phyloP scores from a whole-genome alignment of 2,888 invertebrate species.

The Miltochrista miniata region DNA sequence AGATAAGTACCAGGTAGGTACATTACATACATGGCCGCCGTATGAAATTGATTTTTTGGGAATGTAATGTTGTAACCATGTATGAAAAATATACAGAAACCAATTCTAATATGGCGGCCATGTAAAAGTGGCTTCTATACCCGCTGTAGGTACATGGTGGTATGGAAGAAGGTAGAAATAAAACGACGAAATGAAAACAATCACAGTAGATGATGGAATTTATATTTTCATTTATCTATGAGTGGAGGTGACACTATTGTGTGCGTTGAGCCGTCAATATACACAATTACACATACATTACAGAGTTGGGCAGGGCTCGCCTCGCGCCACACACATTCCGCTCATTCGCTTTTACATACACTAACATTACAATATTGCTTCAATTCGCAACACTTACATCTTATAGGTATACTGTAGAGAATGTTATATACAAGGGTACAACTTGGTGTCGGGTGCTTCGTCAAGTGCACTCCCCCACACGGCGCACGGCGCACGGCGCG shows the following conservation, averaged over 20 bases:
- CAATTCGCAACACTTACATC: not conserved
- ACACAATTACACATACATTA: not conserved
- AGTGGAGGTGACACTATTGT: constrained; percentile 17
- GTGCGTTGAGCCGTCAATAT: not conserved
- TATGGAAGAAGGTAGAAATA: constrained; percentile 30
- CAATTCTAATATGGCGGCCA: too few relatives aligned
- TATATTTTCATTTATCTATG: constrained; percentile 40
- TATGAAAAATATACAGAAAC: too few relatives aligned
- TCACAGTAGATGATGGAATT: constrained; percentile 64
- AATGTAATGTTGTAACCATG: too few relatives aligned
- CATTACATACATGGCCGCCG: too few relatives aligned
- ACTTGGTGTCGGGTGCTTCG: not conserved
- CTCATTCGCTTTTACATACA: too few relatives aligned
- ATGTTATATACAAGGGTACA: constrained; percentile 8
- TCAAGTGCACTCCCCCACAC: too few relatives aligned
- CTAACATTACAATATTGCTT: not conserved
- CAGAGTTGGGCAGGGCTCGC: too few relatives aligned
- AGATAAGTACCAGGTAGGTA: too few relatives aligned
- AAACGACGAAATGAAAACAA: constrained; percentile 54
- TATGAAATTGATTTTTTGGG: too few relatives aligned
- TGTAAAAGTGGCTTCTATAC: too few relatives aligned
- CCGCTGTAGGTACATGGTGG: too few relatives aligned
- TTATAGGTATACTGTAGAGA: not conserved
- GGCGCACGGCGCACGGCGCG: too few relatives aligned
- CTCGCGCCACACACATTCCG: not conserved